phyloP scores from a whole-genome alignment of 2,797 vertebrate genomes.

The Zenarchopterus dispar region DNA sequence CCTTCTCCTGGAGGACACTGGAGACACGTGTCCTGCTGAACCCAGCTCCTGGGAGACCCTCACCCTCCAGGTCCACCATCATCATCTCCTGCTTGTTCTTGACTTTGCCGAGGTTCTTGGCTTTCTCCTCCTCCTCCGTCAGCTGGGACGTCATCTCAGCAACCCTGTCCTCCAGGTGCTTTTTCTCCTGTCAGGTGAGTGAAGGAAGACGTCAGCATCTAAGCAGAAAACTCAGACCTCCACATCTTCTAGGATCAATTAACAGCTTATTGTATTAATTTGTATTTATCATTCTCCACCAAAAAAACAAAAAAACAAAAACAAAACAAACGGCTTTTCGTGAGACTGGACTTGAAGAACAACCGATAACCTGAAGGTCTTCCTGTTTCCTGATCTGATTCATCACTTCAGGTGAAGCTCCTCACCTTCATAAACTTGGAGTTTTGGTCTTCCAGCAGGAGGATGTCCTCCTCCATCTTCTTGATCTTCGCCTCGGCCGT shows the following conservation, averaged over 20 bases:
- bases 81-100: constrained; percentile 99
- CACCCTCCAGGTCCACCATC: constrained; percentile 97
- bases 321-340: too few species aligned
- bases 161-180: constrained; percentile 93
- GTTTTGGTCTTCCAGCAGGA: constrained; percentile 95
- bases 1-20: too few species aligned
- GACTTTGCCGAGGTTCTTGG: constrained; percentile 94
- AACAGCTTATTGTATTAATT: too few species aligned
- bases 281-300: too few species aligned
- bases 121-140: constrained; percentile 97
- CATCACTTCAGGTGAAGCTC: background rate
- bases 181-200: constrained; percentile 88
- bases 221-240: too few species aligned
- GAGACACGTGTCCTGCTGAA: too few species aligned
- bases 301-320: too few species aligned
- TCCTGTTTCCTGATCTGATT: background rate
- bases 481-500: constrained; percentile 97
- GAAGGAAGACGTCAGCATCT: too few species aligned
- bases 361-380: background rate
- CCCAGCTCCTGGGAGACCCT: constrained; percentile 15
- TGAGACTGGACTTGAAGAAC: too few species aligned
- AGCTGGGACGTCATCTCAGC: constrained; percentile 91
- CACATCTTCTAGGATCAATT: too few species aligned
- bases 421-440: constrained; percentile 95
- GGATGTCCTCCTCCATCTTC: constrained; percentile 97